These are phyloP conservation scores for Eurytoma adleriae DNA, from an alignment of 2,888 invertebrate species.

Conservation along the genomic window DNA sequence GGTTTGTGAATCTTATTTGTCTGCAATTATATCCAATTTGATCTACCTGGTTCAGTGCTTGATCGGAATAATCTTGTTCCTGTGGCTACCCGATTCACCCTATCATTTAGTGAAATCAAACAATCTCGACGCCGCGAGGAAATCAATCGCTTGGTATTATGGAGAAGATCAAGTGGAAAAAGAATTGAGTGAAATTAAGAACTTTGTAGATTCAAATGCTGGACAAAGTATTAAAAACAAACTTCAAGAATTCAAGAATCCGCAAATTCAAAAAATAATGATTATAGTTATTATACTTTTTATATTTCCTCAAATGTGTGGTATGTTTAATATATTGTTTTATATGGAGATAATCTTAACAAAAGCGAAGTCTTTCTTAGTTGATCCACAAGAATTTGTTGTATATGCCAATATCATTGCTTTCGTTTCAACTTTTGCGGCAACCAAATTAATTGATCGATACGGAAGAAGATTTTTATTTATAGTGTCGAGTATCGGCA, in stretches of 20 bases:
- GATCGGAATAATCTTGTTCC: constrained; percentile 62
- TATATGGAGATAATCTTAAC: constrained; percentile 70
- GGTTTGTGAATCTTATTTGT: constrained; percentile 65
- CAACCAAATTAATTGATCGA: constrained; percentile 65
- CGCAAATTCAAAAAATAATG: constrained; percentile 60
- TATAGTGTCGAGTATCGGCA: constrained; percentile 63
- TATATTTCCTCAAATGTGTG: constrained; percentile 67
- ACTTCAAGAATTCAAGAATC: constrained; percentile 20
- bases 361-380: constrained; percentile 60
- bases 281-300: constrained; percentile 62
- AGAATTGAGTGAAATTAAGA: constrained; percentile 56
- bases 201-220: constrained; percentile 49
- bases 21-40: constrained; percentile 63
- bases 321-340: constrained; percentile 65
- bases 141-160: constrained; percentile 30
- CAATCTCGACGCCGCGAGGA: not conserved
- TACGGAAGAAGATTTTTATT: constrained; percentile 66
- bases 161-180: constrained; percentile 46
- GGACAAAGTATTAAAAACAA: constrained; percentile 27
- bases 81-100: constrained; percentile 67
- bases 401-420: constrained; percentile 64
- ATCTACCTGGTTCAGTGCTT: constrained; percentile 64
- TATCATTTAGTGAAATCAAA: constrained; percentile 58
- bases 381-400: constrained; percentile 63
- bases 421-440: constrained; percentile 61